A percentile compares a stretch with the other conserved stretches of the same genome.
Evolutionary conservation across 2,888 invertebrate genomes (phyloP).

Genomic region (Cheilosia variabilis): DNA sequence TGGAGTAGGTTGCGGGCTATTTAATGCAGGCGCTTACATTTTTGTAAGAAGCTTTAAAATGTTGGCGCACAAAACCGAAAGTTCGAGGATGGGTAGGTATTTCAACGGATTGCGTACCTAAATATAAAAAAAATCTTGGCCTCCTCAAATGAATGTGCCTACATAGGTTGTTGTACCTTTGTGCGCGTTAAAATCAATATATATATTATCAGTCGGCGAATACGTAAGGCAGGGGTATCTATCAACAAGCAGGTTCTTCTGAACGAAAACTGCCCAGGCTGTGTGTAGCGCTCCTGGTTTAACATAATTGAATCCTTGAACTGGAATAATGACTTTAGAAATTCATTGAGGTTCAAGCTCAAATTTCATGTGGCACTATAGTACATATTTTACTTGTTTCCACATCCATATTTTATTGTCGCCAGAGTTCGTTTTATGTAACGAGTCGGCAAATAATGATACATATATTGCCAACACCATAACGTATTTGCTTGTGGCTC

Average conservation of each 20-base stretch:
- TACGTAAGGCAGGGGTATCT: not conserved
- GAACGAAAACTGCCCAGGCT: slow-evolving; percentile 9
- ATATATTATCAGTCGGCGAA: too few species aligned
- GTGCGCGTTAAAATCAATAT: too few species aligned
- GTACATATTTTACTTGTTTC: slow-evolving; percentile 31
- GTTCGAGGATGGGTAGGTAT: not conserved
- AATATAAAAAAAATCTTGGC: too few species aligned
- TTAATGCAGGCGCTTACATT: too few species aligned
- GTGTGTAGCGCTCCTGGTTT: slow-evolving; percentile 1
- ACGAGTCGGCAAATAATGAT: slow-evolving; percentile 50
- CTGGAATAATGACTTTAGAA: slow-evolving; percentile 54
- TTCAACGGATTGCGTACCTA: too few species aligned
- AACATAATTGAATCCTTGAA: slow-evolving; percentile 43
- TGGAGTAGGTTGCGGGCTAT: not conserved
- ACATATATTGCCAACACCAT: slow-evolving; percentile 24
- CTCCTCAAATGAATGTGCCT: too few species aligned
- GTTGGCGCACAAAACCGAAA: too few species aligned
- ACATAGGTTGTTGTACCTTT: too few species aligned
- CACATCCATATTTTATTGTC: slow-evolving; percentile 55
- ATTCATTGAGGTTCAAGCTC: slow-evolving; percentile 25
- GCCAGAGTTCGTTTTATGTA: slow-evolving; percentile 52
- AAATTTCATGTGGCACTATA: slow-evolving; percentile 36
- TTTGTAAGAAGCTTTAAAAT: too few species aligned
- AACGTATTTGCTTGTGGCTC: slow-evolving; percentile 32
- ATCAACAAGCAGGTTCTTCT: slow-evolving; percentile 31